These are phyloP conservation scores for Nanorana parkeri DNA, from an alignment of 2,113 vertebrate genomes.

Conservation along the genomic window DNA sequence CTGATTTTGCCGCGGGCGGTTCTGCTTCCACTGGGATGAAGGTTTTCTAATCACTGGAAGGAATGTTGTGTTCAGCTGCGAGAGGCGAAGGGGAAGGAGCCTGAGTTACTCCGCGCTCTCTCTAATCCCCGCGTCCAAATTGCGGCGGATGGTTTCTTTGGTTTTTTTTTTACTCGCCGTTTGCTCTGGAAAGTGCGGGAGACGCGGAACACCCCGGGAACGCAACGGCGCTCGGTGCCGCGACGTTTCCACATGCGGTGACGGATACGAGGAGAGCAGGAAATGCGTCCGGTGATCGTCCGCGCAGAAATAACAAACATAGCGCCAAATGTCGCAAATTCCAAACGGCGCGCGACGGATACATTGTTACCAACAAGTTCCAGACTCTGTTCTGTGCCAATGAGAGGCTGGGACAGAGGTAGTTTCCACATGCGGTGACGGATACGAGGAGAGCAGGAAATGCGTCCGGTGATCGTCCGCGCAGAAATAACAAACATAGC, in stretches of 20 bases:
- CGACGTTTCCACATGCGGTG: neutral
- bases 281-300: no score
- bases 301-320: no score
- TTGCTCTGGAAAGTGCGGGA: neutral
- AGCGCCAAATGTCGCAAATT: no score
- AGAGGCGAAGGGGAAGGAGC: constrained; percentile 8
- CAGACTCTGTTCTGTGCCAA: no score
- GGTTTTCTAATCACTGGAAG: constrained; percentile 42
- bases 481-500: no score
- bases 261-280: no score
- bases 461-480: no score
- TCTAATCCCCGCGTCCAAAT: constrained; percentile 14
- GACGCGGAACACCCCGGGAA: neutral
- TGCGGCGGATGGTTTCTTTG: neutral
- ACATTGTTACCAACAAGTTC: no score
- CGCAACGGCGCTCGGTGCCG: no score
- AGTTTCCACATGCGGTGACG: neutral
- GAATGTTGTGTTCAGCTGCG: constrained; percentile 1
- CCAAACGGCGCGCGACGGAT: no score
- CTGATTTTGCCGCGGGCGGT: constrained; percentile 46
- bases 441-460: no score
- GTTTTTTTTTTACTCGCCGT: neutral
- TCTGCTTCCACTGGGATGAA: constrained; percentile 32
- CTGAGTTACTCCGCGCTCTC: neutral
- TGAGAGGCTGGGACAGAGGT: no score